A percentile compares a stretch with the other conserved stretches of the same genome.
phyloP scores from a whole-genome alignment of 2,113 vertebrate species.

The Poeciliopsis occidentalis region DNA sequence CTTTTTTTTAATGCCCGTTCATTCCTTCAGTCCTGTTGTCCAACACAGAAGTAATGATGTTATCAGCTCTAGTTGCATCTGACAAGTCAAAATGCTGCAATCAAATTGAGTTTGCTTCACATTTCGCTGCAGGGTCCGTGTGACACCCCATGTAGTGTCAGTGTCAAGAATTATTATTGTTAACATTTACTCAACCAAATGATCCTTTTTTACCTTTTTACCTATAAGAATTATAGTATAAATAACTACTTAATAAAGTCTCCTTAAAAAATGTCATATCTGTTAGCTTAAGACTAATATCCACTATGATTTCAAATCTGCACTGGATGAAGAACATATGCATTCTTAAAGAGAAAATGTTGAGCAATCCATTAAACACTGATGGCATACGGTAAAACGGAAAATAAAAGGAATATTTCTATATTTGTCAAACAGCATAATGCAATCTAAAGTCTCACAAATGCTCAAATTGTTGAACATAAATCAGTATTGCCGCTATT shows the following conservation, averaged over 20 bases:
- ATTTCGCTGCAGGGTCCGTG: neutral
- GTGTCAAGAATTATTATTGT: neutral
- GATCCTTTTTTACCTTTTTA: neutral
- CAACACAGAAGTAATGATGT: neutral
- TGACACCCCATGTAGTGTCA: neutral
- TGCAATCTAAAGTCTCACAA: neutral
- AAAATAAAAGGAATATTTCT: neutral
- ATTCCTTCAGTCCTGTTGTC: neutral
- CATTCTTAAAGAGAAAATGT: neutral
- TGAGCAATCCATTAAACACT: neutral
- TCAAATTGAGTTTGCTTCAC: neutral
- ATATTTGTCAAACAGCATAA: neutral
- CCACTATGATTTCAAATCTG: neutral
- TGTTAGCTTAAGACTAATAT: neutral
- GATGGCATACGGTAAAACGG: neutral
- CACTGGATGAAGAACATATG: neutral
- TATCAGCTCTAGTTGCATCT: neutral
- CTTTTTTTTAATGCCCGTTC: neutral
- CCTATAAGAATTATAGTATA: no score
- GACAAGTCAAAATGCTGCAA: conserved; percentile 2
- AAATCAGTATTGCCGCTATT: neutral
- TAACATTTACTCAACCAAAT: neutral
- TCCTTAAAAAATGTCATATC: no score
- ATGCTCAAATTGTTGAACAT: neutral
- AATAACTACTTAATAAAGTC: no score